Conservation (phyloP, 2,888 invertebrate genomes). For the Adela reaumurella region DNA sequence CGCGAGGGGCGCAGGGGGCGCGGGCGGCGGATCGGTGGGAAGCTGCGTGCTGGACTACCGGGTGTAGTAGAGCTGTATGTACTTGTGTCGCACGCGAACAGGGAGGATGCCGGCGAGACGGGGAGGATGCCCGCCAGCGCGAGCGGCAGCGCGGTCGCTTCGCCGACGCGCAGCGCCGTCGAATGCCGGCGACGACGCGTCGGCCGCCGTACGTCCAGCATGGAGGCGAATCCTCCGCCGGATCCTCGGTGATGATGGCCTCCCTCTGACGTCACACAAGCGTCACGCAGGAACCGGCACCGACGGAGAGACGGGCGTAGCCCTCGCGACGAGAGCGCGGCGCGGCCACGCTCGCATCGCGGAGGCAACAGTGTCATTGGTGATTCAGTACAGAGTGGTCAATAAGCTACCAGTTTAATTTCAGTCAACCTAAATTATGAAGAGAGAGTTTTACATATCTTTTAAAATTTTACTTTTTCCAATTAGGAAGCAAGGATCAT, state of each 20-base stretch:
- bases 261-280: not conserved
- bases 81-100: conserved; percentile 14
- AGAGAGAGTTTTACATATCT: no score
- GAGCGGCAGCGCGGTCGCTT: conserved; percentile 35
- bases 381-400: no score
- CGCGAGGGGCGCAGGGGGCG: no score
- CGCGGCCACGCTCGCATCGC: no score
- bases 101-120: conserved; percentile 10
- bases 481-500: no score
- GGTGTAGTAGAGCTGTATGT: conserved; percentile 1
- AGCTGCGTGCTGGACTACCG: not conserved
- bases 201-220: conserved; percentile 9
- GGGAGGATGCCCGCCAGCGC: conserved; percentile 39
- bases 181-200: conserved; percentile 9
- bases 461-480: no score
- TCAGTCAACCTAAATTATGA: no score
- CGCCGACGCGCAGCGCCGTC: conserved; percentile 19
- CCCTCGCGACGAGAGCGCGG: no score
- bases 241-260: not conserved
- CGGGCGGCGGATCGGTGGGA: not conserved
- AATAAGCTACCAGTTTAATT: no score
- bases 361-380: no score
- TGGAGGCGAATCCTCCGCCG: not conserved
- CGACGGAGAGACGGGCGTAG: no score
- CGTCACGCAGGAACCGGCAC: not conserved